Evolutionary conservation across 35 echinoderm and acorn worm species (phyloP).

Genomic region (Heliocidaris tuberculata): DNA sequence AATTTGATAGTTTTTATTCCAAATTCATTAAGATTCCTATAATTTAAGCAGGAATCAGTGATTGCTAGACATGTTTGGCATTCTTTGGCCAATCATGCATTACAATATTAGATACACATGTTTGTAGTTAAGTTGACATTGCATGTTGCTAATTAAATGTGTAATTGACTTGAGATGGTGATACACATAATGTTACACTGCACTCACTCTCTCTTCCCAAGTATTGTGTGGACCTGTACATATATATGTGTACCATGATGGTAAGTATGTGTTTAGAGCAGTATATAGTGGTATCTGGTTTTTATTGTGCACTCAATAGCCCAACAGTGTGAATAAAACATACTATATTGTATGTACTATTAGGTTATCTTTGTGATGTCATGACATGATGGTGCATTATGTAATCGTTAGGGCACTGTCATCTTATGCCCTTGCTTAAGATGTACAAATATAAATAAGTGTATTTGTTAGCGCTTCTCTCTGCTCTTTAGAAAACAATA

Average conservation of each 20-base stretch:
- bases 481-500: neutral
- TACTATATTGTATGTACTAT: neutral
- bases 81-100: neutral
- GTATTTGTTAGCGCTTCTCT: neutral
- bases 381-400: conserved; percentile 11
- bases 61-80: neutral
- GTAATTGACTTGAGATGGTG: neutral
- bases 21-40: neutral
- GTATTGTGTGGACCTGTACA: conserved; percentile 2
- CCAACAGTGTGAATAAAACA: neutral
- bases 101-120: neutral
- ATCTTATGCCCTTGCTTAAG: neutral
- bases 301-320: neutral
- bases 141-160: neutral
- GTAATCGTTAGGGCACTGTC: neutral
- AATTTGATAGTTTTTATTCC: neutral
- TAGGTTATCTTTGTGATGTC: neutral
- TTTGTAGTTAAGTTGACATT: neutral
- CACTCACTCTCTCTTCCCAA: neutral
- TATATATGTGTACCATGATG: neutral
- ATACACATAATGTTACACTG: neutral
- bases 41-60: neutral
- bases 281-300: neutral
- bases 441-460: neutral
- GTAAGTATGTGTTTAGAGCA: neutral